These are phyloP conservation scores for Alviniconcha strummeri DNA, from an alignment of 2,888 invertebrate genomes.

Conservation along the genomic window DNA sequence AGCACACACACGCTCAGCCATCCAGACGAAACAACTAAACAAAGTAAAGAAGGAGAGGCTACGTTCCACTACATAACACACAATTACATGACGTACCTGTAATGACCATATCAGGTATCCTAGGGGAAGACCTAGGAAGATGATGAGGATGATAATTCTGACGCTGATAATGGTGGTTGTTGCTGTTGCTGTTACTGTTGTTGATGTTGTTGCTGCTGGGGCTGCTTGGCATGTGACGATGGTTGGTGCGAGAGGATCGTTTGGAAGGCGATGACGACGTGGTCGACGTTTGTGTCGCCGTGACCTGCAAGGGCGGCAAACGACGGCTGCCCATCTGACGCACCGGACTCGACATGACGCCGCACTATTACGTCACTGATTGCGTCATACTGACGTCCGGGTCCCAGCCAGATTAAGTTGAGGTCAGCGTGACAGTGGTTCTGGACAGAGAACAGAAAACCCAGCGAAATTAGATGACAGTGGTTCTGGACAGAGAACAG, in stretches of 20 bases:
- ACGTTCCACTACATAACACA: no score
- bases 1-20: no score
- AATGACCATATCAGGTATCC: conserved; percentile 39
- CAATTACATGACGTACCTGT: conserved; percentile 34
- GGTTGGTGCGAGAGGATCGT: background rate
- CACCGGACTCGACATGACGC: conserved; percentile 53
- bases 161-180: background rate
- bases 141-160: background rate
- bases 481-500: background rate
- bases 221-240: background rate
- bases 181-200: background rate
- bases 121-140: background rate
- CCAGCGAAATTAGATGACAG: background rate
- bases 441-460: background rate
- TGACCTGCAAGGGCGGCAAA: conserved; percentile 58
- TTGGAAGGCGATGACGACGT: background rate
- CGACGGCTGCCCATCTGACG: conserved; percentile 59
- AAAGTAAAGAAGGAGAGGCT: no score
- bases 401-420: no score
- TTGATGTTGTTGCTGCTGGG: background rate
- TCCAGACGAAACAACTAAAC: no score
- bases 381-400: background rate
- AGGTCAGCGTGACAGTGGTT: background rate
- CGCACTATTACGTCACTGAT: no score
- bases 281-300: conserved; percentile 27